Base-by-base conservation (phyloP, 37 sponge, comb jelly and placozoan species). In the Axinella damicornis region DNA sequence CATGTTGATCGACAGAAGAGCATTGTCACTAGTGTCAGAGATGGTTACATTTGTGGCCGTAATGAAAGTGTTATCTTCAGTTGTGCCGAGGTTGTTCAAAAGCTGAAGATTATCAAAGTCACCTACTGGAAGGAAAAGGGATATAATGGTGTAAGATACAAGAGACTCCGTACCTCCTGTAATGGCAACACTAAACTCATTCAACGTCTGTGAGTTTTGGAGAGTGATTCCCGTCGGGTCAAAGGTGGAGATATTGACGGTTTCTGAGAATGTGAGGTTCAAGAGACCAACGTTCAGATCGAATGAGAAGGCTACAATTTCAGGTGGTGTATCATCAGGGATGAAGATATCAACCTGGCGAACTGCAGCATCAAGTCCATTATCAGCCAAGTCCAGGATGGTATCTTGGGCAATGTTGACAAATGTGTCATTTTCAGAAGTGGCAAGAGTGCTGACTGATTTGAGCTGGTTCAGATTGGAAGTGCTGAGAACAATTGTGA, bases 181-280 rank as follows among this genome's bases (percentile, higher is more conserved):
- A 0, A 96, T 14, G 57, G 76, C 19, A 46, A 88, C 70, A 39
- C 59, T 66, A 22, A 63, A 15, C 32, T 67, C 38, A 54, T 82
- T 18, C 27, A 77, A 74, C 18, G 30, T 35, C 40, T 69, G 85
- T 20, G 69, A 41, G 35, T 41, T 87, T 60, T 87, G 90, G 32
- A 96, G 62, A 4, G 80, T 59, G 17, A 96, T 76, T 16, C 59
- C 72, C 15, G 81, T 35, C 21, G 81, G 84, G 69, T 89, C 40
- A 55, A 96, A 77, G 5, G 85, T 75, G 24, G 85, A 60, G 67
- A 64, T 76, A 69, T 89, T 84, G 57, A 92, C 34, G 32, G 88
- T 81, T 81, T 96, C 96, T 39, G 87, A 86, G 74, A 96, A 96
- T 20, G 63, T 87, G 40, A 96, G 79, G 32, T 55, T 71, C n/a